These are phyloP conservation scores for Mongoloraphidia duomilia DNA, from an alignment of 2,888 invertebrate species.

Conservation along the genomic window DNA sequence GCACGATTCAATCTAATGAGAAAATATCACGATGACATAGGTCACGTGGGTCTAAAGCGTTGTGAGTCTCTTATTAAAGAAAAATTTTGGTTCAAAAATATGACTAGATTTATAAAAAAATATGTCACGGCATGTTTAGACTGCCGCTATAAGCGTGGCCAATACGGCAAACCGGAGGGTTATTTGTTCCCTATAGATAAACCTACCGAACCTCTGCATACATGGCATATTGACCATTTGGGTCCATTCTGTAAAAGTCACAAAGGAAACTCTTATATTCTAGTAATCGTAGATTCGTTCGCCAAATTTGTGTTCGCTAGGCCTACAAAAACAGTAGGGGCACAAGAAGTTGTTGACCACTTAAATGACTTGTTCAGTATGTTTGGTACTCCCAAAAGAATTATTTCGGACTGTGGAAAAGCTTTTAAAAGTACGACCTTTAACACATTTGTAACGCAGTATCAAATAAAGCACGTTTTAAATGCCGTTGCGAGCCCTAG, in stretches of 20 bases:
- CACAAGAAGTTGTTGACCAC: constrained; percentile 2
- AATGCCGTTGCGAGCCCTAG: too few relatives aligned
- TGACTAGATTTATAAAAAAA: constrained; percentile 16
- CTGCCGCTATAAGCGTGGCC: constrained; percentile 21
- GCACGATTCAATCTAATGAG: too few relatives aligned
- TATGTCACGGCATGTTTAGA: constrained; percentile 20
- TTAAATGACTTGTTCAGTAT: constrained; percentile 9
- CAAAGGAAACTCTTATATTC: constrained; percentile 13
- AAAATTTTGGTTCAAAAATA: constrained; percentile 17
- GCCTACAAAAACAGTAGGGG: constrained; percentile 1
- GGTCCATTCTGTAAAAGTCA: constrained; percentile 17
- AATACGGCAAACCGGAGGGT: constrained; percentile 12
- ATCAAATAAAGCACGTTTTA: too few relatives aligned
- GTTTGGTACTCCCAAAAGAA: too few relatives aligned
- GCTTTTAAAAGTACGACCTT: too few relatives aligned
- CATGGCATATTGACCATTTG: constrained; percentile 18
- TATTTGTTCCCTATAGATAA: constrained; percentile 12
- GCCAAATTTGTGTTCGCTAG: constrained; percentile 17
- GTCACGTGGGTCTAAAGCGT: too few relatives aligned
- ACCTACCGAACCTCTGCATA: constrained; percentile 17
- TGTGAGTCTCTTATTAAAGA: too few relatives aligned
- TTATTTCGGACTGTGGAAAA: too few relatives aligned
- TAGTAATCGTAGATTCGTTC: constrained; percentile 16
- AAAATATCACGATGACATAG: too few relatives aligned
- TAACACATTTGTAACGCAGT: too few relatives aligned